phyloP scores from a whole-genome alignment of 2,888 invertebrate genomes.

The Tyria jacobaeae region DNA sequence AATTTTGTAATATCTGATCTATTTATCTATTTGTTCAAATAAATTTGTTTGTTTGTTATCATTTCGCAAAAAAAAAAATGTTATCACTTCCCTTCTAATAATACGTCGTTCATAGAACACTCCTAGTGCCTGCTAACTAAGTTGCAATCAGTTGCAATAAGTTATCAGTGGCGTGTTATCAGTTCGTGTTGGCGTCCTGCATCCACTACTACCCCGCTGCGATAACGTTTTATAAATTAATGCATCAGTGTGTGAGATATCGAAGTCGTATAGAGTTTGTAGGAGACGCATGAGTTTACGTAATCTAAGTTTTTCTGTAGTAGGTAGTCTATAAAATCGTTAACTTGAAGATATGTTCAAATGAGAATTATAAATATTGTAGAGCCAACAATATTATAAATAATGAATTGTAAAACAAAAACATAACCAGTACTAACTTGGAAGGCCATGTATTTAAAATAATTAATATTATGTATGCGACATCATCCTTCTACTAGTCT shows the following conservation, averaged over 20 bases:
- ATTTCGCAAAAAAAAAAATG: not conserved
- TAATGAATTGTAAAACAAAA: too few species aligned
- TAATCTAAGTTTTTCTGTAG: too few species aligned
- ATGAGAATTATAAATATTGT: too few species aligned
- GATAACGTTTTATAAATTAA: conserved; percentile 45
- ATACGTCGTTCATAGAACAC: not conserved
- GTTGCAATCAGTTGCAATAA: conserved; percentile 40
- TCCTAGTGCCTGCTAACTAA: conserved; percentile 24
- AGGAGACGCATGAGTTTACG: not conserved
- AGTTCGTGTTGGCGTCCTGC: conserved; percentile 40
- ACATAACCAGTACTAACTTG: too few species aligned
- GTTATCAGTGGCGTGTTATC: conserved; percentile 36
- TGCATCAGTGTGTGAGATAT: conserved; percentile 8
- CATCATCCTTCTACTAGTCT: too few species aligned
- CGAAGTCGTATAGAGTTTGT: not conserved
- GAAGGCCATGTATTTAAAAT: too few species aligned
- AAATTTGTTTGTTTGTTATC: not conserved
- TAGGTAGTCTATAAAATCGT: too few species aligned
- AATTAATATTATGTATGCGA: too few species aligned
- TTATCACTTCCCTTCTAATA: not conserved
- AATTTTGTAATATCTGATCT: too few species aligned
- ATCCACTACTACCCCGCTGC: conserved; percentile 33
- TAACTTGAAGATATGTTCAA: too few species aligned
- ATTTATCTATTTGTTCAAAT: not conserved
- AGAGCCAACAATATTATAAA: too few species aligned